Percentiles rank a stretch among this genome's conserved stretches.
phyloP scores from a whole-genome alignment of 2,113 vertebrate species.

The Microcebus lehilahytsara region DNA sequence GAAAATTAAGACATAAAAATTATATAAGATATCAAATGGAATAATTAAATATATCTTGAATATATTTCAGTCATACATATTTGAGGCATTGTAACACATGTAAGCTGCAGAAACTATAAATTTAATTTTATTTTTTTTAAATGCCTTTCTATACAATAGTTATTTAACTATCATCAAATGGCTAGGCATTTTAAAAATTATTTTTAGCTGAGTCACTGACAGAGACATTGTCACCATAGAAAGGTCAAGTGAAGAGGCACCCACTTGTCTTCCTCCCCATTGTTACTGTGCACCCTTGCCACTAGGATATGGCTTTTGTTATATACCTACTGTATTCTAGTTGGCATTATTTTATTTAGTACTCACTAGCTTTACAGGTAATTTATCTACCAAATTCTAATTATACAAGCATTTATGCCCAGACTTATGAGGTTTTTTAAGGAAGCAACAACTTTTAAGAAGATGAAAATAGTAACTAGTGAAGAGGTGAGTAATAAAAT shows the following conservation, averaged over 20 bases:
- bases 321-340: not conserved
- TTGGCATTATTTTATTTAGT: not conserved
- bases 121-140: not conserved
- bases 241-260: accelerated
- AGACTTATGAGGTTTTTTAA: not conserved
- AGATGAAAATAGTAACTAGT: not conserved
- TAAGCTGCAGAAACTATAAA: not conserved
- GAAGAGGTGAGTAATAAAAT: not conserved
- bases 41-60: constrained; percentile 4
- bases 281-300: not conserved
- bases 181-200: not conserved
- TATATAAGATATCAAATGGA: not conserved
- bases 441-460: not conserved
- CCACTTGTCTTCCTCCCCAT: accelerated
- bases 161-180: not conserved
- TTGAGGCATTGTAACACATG: not conserved
- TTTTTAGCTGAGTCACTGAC: not conserved
- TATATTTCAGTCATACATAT: not conserved
- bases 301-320: not conserved
- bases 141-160: not conserved
- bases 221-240: not conserved
- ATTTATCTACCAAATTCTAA: not conserved
- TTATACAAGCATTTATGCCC: not conserved
- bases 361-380: not conserved
- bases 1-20: not conserved